These are phyloP conservation scores for Romanogobio albipinnatus DNA, from an alignment of 2,113 vertebrate species.

Conservation along the genomic window DNA sequence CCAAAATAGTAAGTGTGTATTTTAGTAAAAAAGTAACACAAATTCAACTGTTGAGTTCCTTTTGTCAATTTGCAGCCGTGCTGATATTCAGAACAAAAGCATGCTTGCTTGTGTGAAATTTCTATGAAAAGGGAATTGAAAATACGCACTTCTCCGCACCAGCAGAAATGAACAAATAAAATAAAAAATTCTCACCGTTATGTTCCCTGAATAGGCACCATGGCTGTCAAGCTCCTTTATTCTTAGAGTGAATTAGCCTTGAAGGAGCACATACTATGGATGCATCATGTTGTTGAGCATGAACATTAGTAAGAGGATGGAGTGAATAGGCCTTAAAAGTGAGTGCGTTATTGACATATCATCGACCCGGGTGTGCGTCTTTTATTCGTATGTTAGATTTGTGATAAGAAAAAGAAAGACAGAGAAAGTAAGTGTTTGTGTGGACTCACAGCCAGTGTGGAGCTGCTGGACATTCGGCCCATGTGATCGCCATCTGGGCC, in stretches of 20 bases:
- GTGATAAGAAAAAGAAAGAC: not conserved
- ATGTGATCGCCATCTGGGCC: constrained; percentile 73
- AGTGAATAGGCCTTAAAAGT: not conserved
- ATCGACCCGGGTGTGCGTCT: not conserved
- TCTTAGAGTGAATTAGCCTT: not conserved
- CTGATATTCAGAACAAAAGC: not conserved
- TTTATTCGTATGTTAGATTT: not conserved
- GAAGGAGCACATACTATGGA: not conserved
- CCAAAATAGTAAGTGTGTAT: not conserved
- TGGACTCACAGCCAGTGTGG: constrained; percentile 86
- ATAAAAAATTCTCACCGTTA: not conserved
- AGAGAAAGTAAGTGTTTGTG: not conserved
- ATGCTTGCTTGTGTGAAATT: not conserved
- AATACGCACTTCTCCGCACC: not conserved
- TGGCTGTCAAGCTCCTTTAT: not conserved
- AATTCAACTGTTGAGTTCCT: not conserved
- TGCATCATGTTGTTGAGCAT: not conserved
- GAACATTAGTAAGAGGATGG: not conserved
- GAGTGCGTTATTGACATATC: not conserved
- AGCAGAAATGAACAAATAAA: not conserved
- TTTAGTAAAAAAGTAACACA: not conserved
- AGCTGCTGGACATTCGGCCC: constrained; percentile 78
- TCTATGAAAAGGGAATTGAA: not conserved
- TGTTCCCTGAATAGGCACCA: not conserved
- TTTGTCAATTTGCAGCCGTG: not conserved